Base-by-base conservation (phyloP, 2,797 vertebrate species). In the Pseudopleuronectes americanus region DNA sequence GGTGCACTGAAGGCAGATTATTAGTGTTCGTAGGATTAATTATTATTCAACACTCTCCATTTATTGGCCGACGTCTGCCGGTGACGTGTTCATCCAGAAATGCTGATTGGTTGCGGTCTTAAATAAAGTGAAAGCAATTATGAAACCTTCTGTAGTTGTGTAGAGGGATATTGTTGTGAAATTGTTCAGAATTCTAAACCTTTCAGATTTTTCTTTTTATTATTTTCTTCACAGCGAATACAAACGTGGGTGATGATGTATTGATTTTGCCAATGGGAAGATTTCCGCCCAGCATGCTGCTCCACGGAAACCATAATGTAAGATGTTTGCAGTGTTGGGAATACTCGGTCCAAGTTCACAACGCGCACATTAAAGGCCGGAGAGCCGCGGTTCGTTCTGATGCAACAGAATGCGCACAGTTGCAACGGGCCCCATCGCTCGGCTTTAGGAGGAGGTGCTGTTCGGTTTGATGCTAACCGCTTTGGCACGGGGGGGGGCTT, bases 401-500 rank as follows among this genome's bases (percentile, higher is more conserved):
- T 83, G 84, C 73, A 85, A 89, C 38, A 6, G 2, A 23, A 77
- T 62, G 65, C 60, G 60, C 1, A 55, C 49, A 61, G 72, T 74
- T 86, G 81, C 65, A 24, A 24, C 24, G 24, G 24, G 24, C 24
- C 24, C 24, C 24, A 24, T 24, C 24, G 1, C 24, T 24, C 4
- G 2, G 38, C 41, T 61, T 58, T 60, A 22, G 63, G 64, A 66
- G 26, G 19, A 12, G 64, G 23, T 38, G 4, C 9, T 24, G 0
- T 36, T 28, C 13, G 2, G 19, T 1, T 53, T 21, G 58, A 33
- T 17, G 66, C 14, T 41, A 22, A 36, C 28, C 41, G 36, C 45
- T 55, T 4, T 55, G 57, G 56, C 51, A 33, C 41, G 7, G 24
- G 59, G 31, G 7, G 24, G 59, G 31, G 47, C 41, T 17, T 5